phyloP scores from a whole-genome alignment of 2,797 vertebrate genomes.

The Orientallactaga sibirica region DNA sequence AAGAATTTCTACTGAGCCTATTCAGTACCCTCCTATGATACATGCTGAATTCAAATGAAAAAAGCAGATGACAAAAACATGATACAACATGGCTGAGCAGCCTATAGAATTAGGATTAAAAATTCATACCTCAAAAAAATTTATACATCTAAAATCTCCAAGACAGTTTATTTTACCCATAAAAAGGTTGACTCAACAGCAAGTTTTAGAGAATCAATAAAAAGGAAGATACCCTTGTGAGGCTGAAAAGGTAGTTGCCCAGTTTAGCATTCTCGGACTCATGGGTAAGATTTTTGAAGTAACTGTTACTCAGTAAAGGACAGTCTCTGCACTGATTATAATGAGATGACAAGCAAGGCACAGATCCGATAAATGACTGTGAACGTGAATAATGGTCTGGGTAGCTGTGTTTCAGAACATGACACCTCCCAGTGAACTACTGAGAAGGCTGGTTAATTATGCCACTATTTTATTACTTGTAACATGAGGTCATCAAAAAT shows the following conservation, averaged over 20 bases:
- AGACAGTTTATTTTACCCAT: not conserved
- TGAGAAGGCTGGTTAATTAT: not conserved
- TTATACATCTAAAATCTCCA: not conserved
- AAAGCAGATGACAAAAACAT: not conserved
- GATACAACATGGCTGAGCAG: not conserved
- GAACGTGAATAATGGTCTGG: not conserved
- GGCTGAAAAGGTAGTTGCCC: not conserved
- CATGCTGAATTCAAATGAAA: conserved; percentile 52
- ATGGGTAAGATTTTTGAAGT: not conserved
- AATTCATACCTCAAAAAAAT: not conserved
- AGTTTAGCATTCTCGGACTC: not conserved
- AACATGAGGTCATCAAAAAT: conserved; percentile 8
- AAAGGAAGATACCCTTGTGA: not conserved
- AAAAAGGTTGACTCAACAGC: not conserved
- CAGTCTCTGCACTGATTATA: not conserved
- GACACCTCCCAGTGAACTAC: not conserved
- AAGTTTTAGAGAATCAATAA: conserved; percentile 1
- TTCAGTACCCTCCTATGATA: not conserved
- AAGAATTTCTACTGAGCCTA: not conserved
- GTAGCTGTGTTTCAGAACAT: not conserved
- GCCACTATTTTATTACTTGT: not conserved
- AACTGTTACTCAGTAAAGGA: not conserved
- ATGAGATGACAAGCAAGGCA: not conserved
- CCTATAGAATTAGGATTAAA: not conserved
- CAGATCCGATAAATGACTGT: not conserved